A percentile compares a stretch with the other conserved stretches of the same genome.
phyloP scores from a whole-genome alignment of 2,797 vertebrate species.

The Scyliorhinus canicula region DNA sequence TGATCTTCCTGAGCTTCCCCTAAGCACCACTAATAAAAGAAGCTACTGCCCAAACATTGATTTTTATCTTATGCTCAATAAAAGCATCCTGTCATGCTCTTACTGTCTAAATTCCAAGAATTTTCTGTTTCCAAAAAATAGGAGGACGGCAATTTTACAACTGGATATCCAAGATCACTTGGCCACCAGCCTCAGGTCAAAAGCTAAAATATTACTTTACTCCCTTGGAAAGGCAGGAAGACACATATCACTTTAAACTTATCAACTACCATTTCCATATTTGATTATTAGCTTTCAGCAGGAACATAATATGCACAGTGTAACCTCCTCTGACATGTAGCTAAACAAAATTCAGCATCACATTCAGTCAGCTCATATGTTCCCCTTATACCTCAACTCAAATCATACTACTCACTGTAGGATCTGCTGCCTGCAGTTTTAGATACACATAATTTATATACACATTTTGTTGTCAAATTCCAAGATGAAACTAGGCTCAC shows the following conservation, averaged over 20 bases:
- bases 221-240: neutral
- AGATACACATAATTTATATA: neutral
- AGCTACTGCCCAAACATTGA: constrained; percentile 45
- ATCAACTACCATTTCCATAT: neutral
- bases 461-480: neutral
- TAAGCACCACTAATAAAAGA: constrained; percentile 41
- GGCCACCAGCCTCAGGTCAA: constrained; percentile 24
- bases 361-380: neutral
- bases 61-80: constrained; percentile 43
- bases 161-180: constrained; percentile 35
- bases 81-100: constrained; percentile 38
- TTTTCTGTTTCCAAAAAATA: constrained; percentile 41
- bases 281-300: constrained; percentile 3
- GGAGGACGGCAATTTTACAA: constrained; percentile 38
- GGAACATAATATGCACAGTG: neutral
- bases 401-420: neutral
- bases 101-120: constrained; percentile 36
- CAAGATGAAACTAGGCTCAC: neutral
- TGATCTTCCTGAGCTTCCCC: constrained; percentile 42
- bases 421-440: neutral
- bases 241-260: neutral
- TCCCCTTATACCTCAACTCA: neutral
- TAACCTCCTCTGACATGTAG: neutral
- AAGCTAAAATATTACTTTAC: neutral
- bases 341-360: neutral